Base-by-base conservation (phyloP, 2,888 invertebrate species). In the Camptogramma bilineatum region DNA sequence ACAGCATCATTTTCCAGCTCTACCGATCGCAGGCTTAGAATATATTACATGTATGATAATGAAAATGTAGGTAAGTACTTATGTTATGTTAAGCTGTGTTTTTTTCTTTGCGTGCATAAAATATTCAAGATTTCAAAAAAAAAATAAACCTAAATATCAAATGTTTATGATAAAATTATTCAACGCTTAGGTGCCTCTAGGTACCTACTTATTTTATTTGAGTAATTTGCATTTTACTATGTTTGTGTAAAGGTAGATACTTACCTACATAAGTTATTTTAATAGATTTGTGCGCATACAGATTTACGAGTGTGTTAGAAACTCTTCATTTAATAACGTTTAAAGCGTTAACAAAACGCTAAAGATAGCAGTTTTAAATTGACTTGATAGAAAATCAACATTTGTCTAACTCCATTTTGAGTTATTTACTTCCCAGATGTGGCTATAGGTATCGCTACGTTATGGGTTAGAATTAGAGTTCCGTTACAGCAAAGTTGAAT, bases 281-380 rank as follows among this genome's bases (percentile, higher is more conserved):
- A 1, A 34, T 34, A 34, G 9, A 34, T 34, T 9, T 10, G 10
- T 34, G 34, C 13, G 13, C 34, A 39, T 71, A 62, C 51, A 55
- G 62, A 63, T 67, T 54, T 59, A 62, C 48, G 56, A 64, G 61
- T 65, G 62, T 63, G 24, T 72, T 74, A 75, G 73, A 75, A 74
- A 79, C 70, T 76, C 80, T 75, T 81, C 85, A 87, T 81, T 88
- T 85, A 44, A 80, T 81, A 82, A 76, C 83, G 83, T 86, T 82
- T 83, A 77, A 81, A 85, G 78, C 79, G 83, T 88, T 88, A 88
- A 87, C 90, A 86, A 85, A 85, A 84, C 84, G 88, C 86, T 89
- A 90, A 90, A 91, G 81, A 86, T 90, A 83, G 86, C 86, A 84
- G 85, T 86, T 86, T 85, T 76, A 78, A 81, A 81, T 83, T 82